Percentiles rank a stretch among this genome's conserved stretches.
These are phyloP conservation scores for Callimorpha dominula DNA, from an alignment of 2,888 invertebrate species.

Conservation along the genomic window DNA sequence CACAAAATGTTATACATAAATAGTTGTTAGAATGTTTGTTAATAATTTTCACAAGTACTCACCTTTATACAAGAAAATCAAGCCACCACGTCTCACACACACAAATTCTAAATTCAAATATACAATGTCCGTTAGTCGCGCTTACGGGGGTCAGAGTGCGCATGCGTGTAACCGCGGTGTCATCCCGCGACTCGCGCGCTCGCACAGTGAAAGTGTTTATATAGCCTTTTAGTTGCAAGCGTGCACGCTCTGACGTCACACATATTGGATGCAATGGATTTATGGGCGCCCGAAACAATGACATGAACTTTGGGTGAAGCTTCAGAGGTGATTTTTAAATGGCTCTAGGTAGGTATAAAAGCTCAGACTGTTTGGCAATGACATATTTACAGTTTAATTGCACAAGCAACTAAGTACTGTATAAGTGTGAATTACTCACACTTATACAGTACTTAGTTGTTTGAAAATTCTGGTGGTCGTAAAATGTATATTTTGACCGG, in stretches of 20 bases:
- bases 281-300: constrained; percentile 55
- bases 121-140: constrained; percentile 57
- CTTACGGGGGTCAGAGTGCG: constrained; percentile 80
- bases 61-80: constrained; percentile 76
- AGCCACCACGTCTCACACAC: constrained; percentile 77
- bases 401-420: constrained; percentile 6
- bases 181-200: constrained; percentile 79
- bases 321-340: constrained; percentile 35
- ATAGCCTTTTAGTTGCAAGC: constrained; percentile 78
- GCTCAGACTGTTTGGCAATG: constrained; percentile 36
- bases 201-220: constrained; percentile 82
- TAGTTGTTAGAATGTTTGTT: background rate
- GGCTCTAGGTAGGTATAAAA: constrained; percentile 28
- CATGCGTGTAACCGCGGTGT: constrained; percentile 66
- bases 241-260: constrained; percentile 68
- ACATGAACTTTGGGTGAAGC: constrained; percentile 57
- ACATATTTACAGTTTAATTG: constrained; percentile 23
- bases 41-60: constrained; percentile 51
- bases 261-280: constrained; percentile 55
- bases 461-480: background rate
- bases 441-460: too few species aligned
- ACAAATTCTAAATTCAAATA: constrained; percentile 47
- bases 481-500: background rate
- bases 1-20: background rate
- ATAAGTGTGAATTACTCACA: background rate